These are phyloP conservation scores for Leptinotarsa juncta DNA, from an alignment of 2,888 invertebrate genomes.

Conservation along the genomic window DNA sequence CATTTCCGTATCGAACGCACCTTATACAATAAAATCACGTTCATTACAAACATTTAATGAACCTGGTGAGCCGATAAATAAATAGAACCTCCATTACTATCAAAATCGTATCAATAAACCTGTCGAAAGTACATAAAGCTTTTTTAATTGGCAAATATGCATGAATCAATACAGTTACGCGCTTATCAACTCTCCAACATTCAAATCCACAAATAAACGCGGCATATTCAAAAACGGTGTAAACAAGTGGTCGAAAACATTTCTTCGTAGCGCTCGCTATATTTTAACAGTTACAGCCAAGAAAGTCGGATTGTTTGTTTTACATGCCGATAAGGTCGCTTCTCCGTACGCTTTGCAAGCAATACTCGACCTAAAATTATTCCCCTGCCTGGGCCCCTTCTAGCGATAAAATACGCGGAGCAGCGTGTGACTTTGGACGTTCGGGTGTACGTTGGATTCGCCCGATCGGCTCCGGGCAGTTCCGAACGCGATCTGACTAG, in stretches of 20 bases:
- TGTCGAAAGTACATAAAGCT: slow-evolving; percentile 9
- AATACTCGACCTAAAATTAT: slow-evolving; percentile 47
- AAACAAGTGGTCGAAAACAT: slow-evolving; percentile 58
- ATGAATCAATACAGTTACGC: slow-evolving; percentile 11
- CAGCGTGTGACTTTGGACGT: slow-evolving; percentile 32
- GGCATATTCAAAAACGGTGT: slow-evolving; percentile 45
- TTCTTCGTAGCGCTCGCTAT: slow-evolving; percentile 44
- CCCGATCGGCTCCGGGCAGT: slow-evolving; percentile 38
- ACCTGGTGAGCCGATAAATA: neutral
- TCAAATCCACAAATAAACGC: slow-evolving; percentile 33
- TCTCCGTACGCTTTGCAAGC: slow-evolving; percentile 44
- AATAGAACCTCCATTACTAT: neutral
- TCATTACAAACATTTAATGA: slow-evolving; percentile 1
- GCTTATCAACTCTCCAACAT: slow-evolving; percentile 18
- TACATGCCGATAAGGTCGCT: slow-evolving; percentile 54
- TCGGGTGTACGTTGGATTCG: slow-evolving; percentile 41
- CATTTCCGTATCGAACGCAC: neutral
- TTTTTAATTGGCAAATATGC: slow-evolving; percentile 17
- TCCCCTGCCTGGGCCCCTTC: slow-evolving; percentile 63
- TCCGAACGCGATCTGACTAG: slow-evolving; percentile 48
- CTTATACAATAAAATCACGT: slow-evolving; percentile 10
- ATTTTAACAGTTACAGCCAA: slow-evolving; percentile 52
- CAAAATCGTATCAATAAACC: slow-evolving; percentile 8
- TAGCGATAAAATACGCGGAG: slow-evolving; percentile 59
- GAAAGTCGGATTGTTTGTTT: slow-evolving; percentile 61